Percentiles rank a stretch among this genome's conserved stretches.
Evolutionary conservation across 2,113 vertebrate species (phyloP).

Genomic region (Coptodon bakossiorum): DNA sequence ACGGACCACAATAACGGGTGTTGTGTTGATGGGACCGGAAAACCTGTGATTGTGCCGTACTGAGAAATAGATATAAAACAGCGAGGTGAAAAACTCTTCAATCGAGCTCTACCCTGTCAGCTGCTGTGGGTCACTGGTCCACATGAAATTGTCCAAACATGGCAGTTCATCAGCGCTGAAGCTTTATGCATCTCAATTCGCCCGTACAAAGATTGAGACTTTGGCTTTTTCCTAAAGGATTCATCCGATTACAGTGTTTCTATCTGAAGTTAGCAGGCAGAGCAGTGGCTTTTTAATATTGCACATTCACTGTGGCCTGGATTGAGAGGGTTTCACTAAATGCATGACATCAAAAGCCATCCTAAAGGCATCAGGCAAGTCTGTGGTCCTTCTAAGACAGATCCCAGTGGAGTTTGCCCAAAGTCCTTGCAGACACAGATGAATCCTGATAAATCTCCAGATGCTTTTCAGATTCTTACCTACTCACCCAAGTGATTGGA

Average conservation of each 20-base stretch:
- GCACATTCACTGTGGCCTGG: background rate
- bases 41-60: background rate
- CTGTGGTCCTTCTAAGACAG: background rate
- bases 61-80: background rate
- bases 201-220: background rate
- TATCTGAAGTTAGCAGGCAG: conserved; percentile 4
- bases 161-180: background rate
- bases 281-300: conserved; percentile 10
- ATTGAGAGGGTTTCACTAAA: background rate
- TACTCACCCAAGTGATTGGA: background rate
- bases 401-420: background rate
- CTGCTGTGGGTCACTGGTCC: conserved; percentile 1
- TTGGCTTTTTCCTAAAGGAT: conserved; percentile 1
- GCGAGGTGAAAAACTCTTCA: background rate
- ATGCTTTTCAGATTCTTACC: background rate
- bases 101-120: background rate
- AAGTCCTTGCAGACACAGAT: background rate
- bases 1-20: background rate
- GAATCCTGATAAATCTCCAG: background rate
- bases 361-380: background rate
- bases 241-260: conserved; percentile 17
- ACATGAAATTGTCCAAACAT: conserved; percentile 33
- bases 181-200: background rate
- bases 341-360: background rate
- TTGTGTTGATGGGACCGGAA: background rate